phyloP scores from a whole-genome alignment of 2,888 invertebrate species.

The Drosophila crucigera region DNA sequence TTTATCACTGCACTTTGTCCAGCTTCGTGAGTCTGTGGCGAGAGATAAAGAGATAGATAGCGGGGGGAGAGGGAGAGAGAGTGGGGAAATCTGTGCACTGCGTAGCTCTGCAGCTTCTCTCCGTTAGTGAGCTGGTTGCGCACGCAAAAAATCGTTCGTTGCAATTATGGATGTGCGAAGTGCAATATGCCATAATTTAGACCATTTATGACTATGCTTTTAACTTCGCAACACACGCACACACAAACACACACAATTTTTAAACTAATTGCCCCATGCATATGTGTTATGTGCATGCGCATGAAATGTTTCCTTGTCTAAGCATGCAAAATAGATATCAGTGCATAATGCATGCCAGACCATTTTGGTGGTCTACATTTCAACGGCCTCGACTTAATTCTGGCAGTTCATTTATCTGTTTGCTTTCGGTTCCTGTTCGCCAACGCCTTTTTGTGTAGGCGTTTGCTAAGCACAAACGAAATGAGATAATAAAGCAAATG shows the following conservation, averaged over 20 bases:
- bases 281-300: too few species aligned
- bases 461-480: slow-evolving; percentile 2
- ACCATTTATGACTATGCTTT: slow-evolving; percentile 59
- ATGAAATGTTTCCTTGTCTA: background rate
- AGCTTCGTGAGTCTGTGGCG: slow-evolving; percentile 11
- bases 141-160: slow-evolving; percentile 63
- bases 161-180: slow-evolving; percentile 63
- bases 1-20: slow-evolving; percentile 83
- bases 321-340: slow-evolving; percentile 32
- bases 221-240: slow-evolving; percentile 27
- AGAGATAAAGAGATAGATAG: background rate
- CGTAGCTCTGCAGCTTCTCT: slow-evolving; percentile 12
- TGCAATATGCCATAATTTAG: slow-evolving; percentile 73
- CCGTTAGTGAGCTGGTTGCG: slow-evolving; percentile 46
- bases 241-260: background rate
- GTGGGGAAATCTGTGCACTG: background rate
- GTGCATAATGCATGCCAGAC: slow-evolving; percentile 22
- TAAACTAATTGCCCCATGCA: slow-evolving; percentile 47
- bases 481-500: slow-evolving; percentile 7
- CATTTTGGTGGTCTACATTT: slow-evolving; percentile 31
- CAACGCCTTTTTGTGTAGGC: slow-evolving; percentile 11
- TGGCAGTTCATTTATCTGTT: slow-evolving; percentile 5
- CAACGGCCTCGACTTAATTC: slow-evolving; percentile 32
- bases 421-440: slow-evolving; percentile 8
- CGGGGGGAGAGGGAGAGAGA: accelerated